These are phyloP conservation scores for Amphimallon solstitiale DNA, from an alignment of 2,888 invertebrate species.

Conservation along the genomic window DNA sequence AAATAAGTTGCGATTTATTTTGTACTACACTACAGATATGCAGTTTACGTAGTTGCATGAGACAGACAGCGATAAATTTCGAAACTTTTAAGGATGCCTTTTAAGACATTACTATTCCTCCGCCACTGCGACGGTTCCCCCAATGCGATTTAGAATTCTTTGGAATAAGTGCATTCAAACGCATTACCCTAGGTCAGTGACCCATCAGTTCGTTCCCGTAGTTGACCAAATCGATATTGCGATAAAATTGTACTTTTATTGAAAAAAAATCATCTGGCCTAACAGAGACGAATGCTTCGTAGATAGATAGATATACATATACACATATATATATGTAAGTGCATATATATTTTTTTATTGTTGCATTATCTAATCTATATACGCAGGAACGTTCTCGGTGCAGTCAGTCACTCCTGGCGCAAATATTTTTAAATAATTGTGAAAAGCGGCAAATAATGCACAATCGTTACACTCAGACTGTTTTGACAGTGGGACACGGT, in stretches of 20 bases:
- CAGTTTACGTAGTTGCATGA: too few relatives aligned
- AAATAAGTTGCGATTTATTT: too few relatives aligned
- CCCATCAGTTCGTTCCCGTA: constrained; percentile 39
- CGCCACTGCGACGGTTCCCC: neutral
- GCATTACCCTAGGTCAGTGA: constrained; percentile 49
- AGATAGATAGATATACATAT: neutral
- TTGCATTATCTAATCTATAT: constrained; percentile 30
- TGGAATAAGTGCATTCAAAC: constrained; percentile 42
- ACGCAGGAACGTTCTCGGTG: neutral
- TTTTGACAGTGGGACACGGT: constrained; percentile 28
- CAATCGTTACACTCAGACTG: neutral
- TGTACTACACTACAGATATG: too few relatives aligned
- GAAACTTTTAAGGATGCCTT: too few relatives aligned
- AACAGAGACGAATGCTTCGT: constrained; percentile 6
- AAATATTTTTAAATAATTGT: neutral
- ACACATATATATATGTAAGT: neutral
- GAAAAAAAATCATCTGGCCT: constrained; percentile 32
- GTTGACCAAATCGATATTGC: constrained; percentile 48
- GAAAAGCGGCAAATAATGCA: too few relatives aligned
- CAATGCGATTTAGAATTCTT: constrained; percentile 41
- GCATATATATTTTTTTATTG: constrained; percentile 11
- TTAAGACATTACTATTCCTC: too few relatives aligned
- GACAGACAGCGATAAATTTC: too few relatives aligned
- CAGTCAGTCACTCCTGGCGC: neutral
- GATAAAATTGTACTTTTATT: constrained; percentile 34